Percentiles rank a stretch among this genome's conserved stretches.
Evolutionary conservation across 2,888 invertebrate genomes (phyloP).

Genomic region (Acrobasis consociella): DNA sequence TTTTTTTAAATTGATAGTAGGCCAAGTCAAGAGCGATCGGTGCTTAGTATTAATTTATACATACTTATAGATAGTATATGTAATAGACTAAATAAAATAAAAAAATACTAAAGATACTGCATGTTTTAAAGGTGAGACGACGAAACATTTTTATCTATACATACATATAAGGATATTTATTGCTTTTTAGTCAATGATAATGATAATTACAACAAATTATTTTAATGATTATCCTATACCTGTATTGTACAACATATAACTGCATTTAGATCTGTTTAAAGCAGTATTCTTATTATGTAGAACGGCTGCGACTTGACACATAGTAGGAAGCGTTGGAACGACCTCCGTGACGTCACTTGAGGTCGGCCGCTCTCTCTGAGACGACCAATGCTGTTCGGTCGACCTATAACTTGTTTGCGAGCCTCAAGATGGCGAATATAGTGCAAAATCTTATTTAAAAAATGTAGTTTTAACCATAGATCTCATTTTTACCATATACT

Average conservation of each 20-base stretch:
- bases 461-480: background rate
- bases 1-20: no score
- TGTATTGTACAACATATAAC: background rate
- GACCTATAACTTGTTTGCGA: background rate
- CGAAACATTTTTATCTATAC: no score
- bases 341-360: conserved; percentile 69
- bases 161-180: no score
- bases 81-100: no score
- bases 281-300: conserved; percentile 1
- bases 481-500: no score
- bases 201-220: no score
- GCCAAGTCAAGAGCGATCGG: no score
- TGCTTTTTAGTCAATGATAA: no score
- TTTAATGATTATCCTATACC: background rate
- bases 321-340: conserved; percentile 55
- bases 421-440: background rate
- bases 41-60: no score
- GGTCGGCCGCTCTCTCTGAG: conserved; percentile 64
- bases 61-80: no score
- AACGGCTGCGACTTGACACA: conserved; percentile 42
- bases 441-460: background rate
- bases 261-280: background rate
- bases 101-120: no score
- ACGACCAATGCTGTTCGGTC: conserved; percentile 11
- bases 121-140: no score